Evolutionary conservation across 2,113 vertebrate genomes (phyloP), one percentile per base, ranked within the genome.

Genomic region (Cryptomyrus ogoouensis): DNA sequence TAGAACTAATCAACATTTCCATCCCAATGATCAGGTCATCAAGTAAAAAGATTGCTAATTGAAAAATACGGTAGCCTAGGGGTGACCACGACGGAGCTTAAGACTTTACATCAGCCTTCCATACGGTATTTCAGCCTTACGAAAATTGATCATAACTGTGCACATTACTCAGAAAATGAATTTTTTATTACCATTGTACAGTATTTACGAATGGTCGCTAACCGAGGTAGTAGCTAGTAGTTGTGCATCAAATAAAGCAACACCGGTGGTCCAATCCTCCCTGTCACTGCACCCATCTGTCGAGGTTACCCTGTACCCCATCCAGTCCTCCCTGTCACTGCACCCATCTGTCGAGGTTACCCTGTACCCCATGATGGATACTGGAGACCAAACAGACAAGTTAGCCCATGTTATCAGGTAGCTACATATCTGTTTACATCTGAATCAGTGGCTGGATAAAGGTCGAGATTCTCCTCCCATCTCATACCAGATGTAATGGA

Each of bases 201-300:
- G n/a, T n/a, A 66, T 12, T 66, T 27, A n/a, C 1, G n/a, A 66
- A 27, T 66, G 62, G 9, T 31, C n/a, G 10, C 3, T 10, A 66
- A 27, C n/a, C 0, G 10, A 66, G 62, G 9, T 27, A 66, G 62
- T 66, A 12, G 62, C 62, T 70, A 13, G n/a, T 70, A n/a, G 62
- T 4, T 70, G 90, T 94, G 91, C 88, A 93, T 92, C 92, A 49
- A 85, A 90, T 89, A 89, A 91, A 95, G 92, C 92, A 94, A 91
- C 94, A 88, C 93, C 92, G 83, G 86, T 94, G 94, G 94, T 93
- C 95, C 13, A 50, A 13, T 50, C 49, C 13, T 15, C 49, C 49
- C 49, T 50, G 49, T 50, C 49, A 50, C 49, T 13, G 12, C 49
- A 50, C 49, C 49, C 49, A 50, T 50, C 49, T 50, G 49, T 50